Evolutionary conservation across 2,888 invertebrate genomes (phyloP).

Genomic region (Ornithoptera alexandrae): DNA sequence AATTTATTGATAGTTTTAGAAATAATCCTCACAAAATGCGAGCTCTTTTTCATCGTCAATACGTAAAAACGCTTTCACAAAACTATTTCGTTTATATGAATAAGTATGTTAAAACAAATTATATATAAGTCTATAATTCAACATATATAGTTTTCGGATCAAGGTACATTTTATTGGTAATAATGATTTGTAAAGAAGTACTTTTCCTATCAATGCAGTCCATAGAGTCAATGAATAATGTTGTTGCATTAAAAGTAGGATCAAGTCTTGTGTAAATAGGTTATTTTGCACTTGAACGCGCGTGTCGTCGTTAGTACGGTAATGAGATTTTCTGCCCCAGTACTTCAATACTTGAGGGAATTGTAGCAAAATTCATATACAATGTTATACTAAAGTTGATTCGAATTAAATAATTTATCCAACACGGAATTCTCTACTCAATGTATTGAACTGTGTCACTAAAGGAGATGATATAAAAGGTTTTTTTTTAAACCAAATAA

Average conservation of each 20-base stretch:
- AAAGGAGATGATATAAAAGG: too few relatives aligned
- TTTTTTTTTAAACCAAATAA: too few relatives aligned
- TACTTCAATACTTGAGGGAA: conserved; percentile 16
- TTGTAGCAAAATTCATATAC: conserved; percentile 9
- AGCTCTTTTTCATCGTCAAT: too few relatives aligned
- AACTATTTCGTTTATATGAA: too few relatives aligned
- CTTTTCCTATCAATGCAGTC: too few relatives aligned
- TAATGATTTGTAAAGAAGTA: too few relatives aligned
- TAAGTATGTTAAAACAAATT: too few relatives aligned
- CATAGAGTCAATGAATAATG: conserved; percentile 1
- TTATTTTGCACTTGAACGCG: conserved; percentile 19
- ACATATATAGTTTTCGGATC: too few relatives aligned
- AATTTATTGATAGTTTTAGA: neutral
- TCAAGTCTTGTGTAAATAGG: conserved; percentile 18
- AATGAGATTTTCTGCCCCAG: conserved; percentile 18
- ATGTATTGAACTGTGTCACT: neutral
- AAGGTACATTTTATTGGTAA: too few relatives aligned
- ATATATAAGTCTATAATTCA: too few relatives aligned
- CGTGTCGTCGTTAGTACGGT: conserved; percentile 16
- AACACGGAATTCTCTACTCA: neutral
- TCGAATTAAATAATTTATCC: neutral
- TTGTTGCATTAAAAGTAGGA: conserved; percentile 9
- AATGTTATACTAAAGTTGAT: conserved; percentile 9
- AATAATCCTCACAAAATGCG: neutral
- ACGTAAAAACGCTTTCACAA: too few relatives aligned